Evolutionary conservation across 2,113 vertebrate species (phyloP), one percentile per base, ranked within the genome.

Genomic region (Clarias macrocephalus): DNA sequence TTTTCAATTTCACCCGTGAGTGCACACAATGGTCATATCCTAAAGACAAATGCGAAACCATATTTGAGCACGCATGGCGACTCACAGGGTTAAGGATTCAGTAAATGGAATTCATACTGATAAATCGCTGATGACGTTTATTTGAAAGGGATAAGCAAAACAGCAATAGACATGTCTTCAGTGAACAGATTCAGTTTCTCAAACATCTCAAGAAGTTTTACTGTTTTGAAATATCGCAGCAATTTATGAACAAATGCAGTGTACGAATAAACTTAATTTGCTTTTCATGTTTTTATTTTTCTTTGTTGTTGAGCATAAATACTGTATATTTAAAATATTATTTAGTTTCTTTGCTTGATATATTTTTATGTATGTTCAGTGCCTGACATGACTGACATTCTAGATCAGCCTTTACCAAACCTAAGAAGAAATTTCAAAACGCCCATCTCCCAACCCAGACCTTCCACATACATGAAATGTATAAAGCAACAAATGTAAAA

Each of bases 1-100:
- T 91, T 95, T 95, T 94, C 94, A 95, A 95, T 95, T 95, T 95
- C 94, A 95, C 94, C 93, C 92, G 84, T 89, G 90, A 90, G 73
- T 92, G 93, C 92, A 91, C 92, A 94, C 91, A 88, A 91, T 92
- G 92, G 90, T 94, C 92, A 93, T 91, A 92, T 90, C 75, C 90
- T 92, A 81, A 91, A 93, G 91, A 94, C 88, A 91, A 92, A 95
- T 93, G 93, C 91, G 87, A 93, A 91, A 92, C 86, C 86, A 48
- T 84, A 88, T 77, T 77, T 89, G 72, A 42, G 85, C 72, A 80
- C 73, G 81, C 19, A 57, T 54, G 62, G 18, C 73, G 16, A 59
- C 65, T 76, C 15, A 28, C 30, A 59, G 37, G n/a, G 84, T 76
- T 76, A 83, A 86, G 56, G 85, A 57, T 86, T 82, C 54, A 68